A percentile compares a stretch with the other conserved stretches of the same genome.
Evolutionary conservation across 2,113 vertebrate species (phyloP).

Genomic region (Atractosteus spatula): DNA sequence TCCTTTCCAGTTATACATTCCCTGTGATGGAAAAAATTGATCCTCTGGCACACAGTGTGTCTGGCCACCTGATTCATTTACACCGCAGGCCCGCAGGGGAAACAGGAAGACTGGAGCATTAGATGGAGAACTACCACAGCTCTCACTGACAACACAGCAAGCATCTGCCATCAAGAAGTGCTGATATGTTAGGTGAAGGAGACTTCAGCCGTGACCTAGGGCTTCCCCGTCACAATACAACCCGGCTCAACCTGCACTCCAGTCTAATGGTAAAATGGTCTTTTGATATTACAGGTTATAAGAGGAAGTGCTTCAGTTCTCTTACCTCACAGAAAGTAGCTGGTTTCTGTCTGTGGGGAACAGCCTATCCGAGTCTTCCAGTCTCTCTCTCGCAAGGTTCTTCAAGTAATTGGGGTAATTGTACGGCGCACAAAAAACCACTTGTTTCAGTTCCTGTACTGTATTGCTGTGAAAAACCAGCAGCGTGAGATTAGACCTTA

Average conservation of each 20-base stretch:
- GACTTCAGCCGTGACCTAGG: too few species aligned
- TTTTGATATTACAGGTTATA: too few species aligned
- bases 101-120: too few species aligned
- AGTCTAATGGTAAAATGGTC: too few species aligned
- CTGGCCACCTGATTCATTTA: not conserved
- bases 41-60: conserved; percentile 1
- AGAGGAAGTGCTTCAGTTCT: not conserved
- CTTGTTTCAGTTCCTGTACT: conserved; percentile 13
- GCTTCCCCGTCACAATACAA: too few species aligned
- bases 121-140: too few species aligned
- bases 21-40: not conserved
- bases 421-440: not conserved
- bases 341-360: conserved; percentile 33
- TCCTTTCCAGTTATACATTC: not conserved
- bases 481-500: not conserved
- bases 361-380: conserved; percentile 42
- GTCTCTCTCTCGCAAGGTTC: conserved; percentile 30
- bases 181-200: too few species aligned
- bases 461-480: conserved; percentile 35
- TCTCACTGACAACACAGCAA: too few species aligned
- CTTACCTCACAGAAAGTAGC: conserved; percentile 50
- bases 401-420: conserved; percentile 10
- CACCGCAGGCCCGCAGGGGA: not conserved
- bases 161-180: too few species aligned
- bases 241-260: too few species aligned